phyloP scores from a whole-genome alignment of 2,888 invertebrate genomes.

The Habrosyne pyritoides region DNA sequence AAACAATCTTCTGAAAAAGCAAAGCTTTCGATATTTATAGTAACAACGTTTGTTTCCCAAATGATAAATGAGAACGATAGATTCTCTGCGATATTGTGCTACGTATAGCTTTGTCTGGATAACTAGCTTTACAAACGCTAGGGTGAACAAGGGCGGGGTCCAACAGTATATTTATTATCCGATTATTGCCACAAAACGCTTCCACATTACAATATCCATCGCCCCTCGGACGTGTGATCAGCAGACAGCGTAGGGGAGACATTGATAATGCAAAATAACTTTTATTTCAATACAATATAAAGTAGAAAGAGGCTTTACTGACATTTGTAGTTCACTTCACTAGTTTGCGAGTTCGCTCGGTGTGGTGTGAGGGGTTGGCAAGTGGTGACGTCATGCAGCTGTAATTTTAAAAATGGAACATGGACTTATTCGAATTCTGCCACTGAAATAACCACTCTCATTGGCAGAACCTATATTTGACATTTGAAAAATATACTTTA shows the following conservation, averaged over 20 bases:
- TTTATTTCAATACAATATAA: not conserved
- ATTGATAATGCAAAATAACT: constrained; percentile 12
- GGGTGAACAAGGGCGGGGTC: constrained; percentile 30
- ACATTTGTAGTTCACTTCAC: not conserved
- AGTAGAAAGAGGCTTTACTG: not conserved
- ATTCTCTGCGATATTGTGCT: too few relatives aligned
- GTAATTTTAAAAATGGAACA: too few relatives aligned
- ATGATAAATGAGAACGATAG: too few relatives aligned
- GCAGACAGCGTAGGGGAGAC: constrained; percentile 18
- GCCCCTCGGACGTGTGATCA: constrained; percentile 45
- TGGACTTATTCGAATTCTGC: too few relatives aligned
- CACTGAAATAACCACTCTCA: too few relatives aligned
- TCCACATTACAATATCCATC: constrained; percentile 37
- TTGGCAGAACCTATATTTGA: too few relatives aligned
- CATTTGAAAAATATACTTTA: too few relatives aligned
- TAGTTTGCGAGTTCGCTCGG: constrained; percentile 1
- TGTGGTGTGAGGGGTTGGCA: not conserved
- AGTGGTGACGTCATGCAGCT: not conserved
- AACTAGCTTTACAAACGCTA: constrained; percentile 17
- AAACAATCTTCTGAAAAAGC: too few relatives aligned
- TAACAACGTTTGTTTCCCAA: too few relatives aligned
- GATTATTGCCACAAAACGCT: constrained; percentile 62
- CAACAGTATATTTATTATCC: constrained; percentile 56
- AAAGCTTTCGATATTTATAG: too few relatives aligned
- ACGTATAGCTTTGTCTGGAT: too few relatives aligned